A percentile compares a stretch with the other conserved stretches of the same genome.
phyloP scores from a whole-genome alignment of 2,797 vertebrate genomes.

The Aldrovandia affinis region DNA sequence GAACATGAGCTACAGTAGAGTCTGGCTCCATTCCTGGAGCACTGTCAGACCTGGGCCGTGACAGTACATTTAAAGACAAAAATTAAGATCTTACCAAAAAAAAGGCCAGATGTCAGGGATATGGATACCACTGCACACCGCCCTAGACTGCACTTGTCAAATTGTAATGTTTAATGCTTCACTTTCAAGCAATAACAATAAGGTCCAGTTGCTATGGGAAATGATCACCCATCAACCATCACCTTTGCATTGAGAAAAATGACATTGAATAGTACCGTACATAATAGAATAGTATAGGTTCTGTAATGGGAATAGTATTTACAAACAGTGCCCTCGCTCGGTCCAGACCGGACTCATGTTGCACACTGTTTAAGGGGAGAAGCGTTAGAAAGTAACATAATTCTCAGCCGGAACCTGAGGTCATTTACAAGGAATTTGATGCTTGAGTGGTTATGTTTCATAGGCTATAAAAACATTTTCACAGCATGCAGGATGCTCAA shows the following conservation, averaged over 20 bases:
- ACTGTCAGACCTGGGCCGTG: no score
- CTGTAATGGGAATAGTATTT: not conserved
- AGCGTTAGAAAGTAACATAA: not conserved
- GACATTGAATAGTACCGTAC: no score
- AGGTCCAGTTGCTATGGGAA: not conserved
- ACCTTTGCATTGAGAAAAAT: not conserved
- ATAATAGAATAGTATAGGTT: no score
- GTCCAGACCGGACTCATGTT: not conserved
- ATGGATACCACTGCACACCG: no score
- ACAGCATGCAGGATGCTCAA: not conserved
- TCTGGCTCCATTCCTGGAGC: no score
- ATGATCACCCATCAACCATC: constrained; percentile 1
- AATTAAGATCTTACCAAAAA: no score
- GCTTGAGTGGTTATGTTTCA: constrained; percentile 5
- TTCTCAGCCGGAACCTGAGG: not conserved
- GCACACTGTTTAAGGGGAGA: no score
- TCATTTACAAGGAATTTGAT: constrained; percentile 25
- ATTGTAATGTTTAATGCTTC: no score
- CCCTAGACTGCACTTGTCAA: no score
- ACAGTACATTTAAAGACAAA: no score
- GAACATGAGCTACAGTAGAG: no score
- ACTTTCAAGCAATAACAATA: not conserved
- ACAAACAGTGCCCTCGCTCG: not conserved
- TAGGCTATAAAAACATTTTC: constrained; percentile 29
- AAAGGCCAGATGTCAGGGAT: no score